phyloP scores from a whole-genome alignment of 1,140 invertebrate species.

The Hylaeus volcanicus region DNA sequence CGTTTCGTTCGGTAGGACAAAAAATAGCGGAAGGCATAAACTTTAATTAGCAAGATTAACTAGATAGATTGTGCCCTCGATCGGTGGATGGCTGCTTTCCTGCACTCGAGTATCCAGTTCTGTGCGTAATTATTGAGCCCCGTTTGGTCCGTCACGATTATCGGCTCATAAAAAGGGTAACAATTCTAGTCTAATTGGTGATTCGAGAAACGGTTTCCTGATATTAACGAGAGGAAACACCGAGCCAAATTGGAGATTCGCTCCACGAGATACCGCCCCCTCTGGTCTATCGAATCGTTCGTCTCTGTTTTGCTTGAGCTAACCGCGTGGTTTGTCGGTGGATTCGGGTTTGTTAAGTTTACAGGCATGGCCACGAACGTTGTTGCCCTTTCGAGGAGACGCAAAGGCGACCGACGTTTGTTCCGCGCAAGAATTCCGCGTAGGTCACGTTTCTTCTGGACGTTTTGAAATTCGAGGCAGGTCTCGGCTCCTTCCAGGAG shows the following conservation, averaged over 20 bases:
- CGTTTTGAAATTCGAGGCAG: constrained; percentile 53
- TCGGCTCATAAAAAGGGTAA: not conserved
- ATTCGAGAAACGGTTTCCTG: constrained; percentile 9
- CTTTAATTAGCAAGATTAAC: constrained; percentile 26
- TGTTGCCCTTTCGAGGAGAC: constrained; percentile 8
- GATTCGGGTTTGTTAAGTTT: constrained; percentile 53
- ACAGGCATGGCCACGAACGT: constrained; percentile 35
- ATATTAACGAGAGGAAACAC: constrained; percentile 29
- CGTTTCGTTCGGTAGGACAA: constrained; percentile 32
- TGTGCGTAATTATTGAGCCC: not conserved
- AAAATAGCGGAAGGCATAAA: constrained; percentile 12
- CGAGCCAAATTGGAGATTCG: not conserved
- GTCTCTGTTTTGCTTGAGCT: too few relatives aligned
- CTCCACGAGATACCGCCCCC: too few relatives aligned
- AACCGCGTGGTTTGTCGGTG: constrained; percentile 29
- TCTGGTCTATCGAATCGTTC: too few relatives aligned
- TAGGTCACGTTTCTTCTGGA: constrained; percentile 34
- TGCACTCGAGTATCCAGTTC: constrained; percentile 14
- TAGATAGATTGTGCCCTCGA: not conserved
- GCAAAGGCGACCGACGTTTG: not conserved
- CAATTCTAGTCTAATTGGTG: constrained; percentile 35
- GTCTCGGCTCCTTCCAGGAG: constrained; percentile 16
- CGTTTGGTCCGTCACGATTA: constrained; percentile 11
- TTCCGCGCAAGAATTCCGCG: constrained; percentile 6
- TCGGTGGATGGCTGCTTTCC: not conserved